Percentiles rank a stretch among this genome's conserved stretches.
Evolutionary conservation across 1,140 invertebrate genomes (phyloP).

Genomic region (Hyposmocoma kahamanoa): DNA sequence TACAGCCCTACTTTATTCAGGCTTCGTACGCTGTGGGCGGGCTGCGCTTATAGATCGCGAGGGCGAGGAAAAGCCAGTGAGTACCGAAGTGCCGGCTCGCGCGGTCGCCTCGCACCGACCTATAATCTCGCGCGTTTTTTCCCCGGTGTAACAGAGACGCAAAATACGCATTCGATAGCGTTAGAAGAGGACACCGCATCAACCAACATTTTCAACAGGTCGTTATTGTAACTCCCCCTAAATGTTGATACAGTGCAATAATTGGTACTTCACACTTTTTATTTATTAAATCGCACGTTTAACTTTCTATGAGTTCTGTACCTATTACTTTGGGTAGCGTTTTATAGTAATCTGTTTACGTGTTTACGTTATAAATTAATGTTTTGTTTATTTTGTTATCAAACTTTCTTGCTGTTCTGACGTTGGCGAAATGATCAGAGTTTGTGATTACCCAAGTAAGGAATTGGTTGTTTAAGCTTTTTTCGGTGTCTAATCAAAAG

Average conservation of each 20-base stretch:
- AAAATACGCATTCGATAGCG: slow-evolving; percentile 27
- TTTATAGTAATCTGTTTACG: background rate
- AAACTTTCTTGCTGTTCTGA: background rate
- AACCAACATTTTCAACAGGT: slow-evolving; percentile 59
- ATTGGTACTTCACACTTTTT: slow-evolving; percentile 49
- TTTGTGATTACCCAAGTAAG: too few species aligned
- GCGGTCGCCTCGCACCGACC: slow-evolving; percentile 45
- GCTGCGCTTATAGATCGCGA: slow-evolving; percentile 58
- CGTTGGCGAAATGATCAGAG: background rate
- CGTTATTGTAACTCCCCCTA: slow-evolving; percentile 62
- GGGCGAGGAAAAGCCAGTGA: slow-evolving; percentile 49
- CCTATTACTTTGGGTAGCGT: background rate
- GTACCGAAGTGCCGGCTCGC: slow-evolving; percentile 47
- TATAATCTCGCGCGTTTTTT: slow-evolving; percentile 9
- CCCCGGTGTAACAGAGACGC: slow-evolving; percentile 30
- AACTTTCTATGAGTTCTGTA: slow-evolving; percentile 27
- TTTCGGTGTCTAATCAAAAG: too few species aligned
- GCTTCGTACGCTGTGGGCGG: slow-evolving; percentile 43
- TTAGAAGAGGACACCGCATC: slow-evolving; percentile 38
- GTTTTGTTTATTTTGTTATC: slow-evolving; percentile 1
- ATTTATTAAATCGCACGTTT: slow-evolving; percentile 41
- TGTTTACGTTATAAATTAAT: slow-evolving; percentile 1
- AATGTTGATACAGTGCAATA: slow-evolving; percentile 63
- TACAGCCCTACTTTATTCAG: slow-evolving; percentile 57
- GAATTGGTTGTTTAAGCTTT: too few species aligned